Base-by-base conservation (phyloP, 2,113 vertebrate species). In the Tamias sibiricus region DNA sequence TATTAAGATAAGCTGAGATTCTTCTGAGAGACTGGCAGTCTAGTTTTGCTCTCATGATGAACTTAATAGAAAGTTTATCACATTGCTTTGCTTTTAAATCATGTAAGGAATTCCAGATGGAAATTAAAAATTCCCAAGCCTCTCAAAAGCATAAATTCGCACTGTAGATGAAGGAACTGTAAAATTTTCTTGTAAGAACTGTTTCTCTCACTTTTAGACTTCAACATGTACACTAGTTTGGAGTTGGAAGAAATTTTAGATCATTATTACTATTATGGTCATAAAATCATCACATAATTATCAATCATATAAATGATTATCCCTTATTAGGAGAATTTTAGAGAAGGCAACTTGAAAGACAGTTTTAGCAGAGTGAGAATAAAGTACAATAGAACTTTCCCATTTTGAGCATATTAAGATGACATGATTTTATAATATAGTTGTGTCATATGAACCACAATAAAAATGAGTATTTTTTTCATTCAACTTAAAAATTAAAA, bases 401-500 rank as follows among this genome's bases (percentile, higher is more conserved):
- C 13, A 62, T 62, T 71, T 74, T 93, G 79, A 47, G 20, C 68
- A 59, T 88, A 35, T 79, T 84, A 92, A 77, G 64, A 35, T 87
- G 84, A 90, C 8, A 44, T 22, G 42, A 72, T 86, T 96, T 92
- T 76, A 30, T 54, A 76, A 16, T 76, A 54, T 19, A 54, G 8
- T 54, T 71, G 30, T 35, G 62, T 13, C 47, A 79, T 16, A 35
- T 37, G 72, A 66, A 89, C n/a, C 35, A 69, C 32, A 64, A 32
- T 77, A 83, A 80, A 83, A 57, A 76, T 68, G n/a, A 17, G 6
- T 66, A 35, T 40, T 57, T 57, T 89, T 91, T 71, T 52, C 5
- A 52, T 57, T 79, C 54, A 81, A 68, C 28, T 96, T 57, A 57
- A 95, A 85, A 92, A 82, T 90, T 88, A 80, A 76, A 97, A 37